Evolutionary conservation across 2,888 invertebrate species (phyloP).

Genomic region (Eristalis tenax): DNA sequence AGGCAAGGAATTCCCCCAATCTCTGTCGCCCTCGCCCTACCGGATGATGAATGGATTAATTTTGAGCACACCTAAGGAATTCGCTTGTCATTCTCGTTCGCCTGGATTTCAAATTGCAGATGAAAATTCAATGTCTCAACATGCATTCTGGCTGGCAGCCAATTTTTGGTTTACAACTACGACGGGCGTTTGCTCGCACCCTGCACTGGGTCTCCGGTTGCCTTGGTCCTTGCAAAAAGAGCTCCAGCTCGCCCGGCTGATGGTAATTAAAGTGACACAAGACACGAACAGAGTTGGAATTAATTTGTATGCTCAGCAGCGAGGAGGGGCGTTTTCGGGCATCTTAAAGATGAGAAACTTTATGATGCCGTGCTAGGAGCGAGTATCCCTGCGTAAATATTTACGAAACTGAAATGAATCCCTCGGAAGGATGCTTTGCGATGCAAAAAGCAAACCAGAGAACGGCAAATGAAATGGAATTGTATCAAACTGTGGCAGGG

Average conservation of each 20-base stretch:
- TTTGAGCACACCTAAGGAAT: constrained; percentile 67
- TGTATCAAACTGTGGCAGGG: constrained; percentile 18
- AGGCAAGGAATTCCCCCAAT: neutral
- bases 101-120: constrained; percentile 59
- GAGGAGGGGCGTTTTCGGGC: neutral
- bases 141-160: constrained; percentile 65
- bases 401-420: constrained; percentile 59
- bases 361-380: neutral
- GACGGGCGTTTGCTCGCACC: neutral
- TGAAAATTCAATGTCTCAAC: constrained; percentile 70
- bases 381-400: constrained; percentile 46
- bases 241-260: neutral
- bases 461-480: constrained; percentile 42
- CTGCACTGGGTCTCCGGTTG: neutral
- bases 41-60: constrained; percentile 68
- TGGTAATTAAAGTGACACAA: constrained; percentile 67
- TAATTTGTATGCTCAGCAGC: constrained; percentile 59
- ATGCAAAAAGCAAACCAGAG: constrained; percentile 10
- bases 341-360: constrained; percentile 52
- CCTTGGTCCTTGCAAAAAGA: neutral
- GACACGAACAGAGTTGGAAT: constrained; percentile 53
- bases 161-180: constrained; percentile 61
- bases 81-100: constrained; percentile 31
- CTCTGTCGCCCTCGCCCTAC: neutral
- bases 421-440: constrained; percentile 25